Percentiles rank a stretch among this genome's conserved stretches.
phyloP scores from a whole-genome alignment of 2,888 invertebrate species.

The Invenusta paracnida region DNA sequence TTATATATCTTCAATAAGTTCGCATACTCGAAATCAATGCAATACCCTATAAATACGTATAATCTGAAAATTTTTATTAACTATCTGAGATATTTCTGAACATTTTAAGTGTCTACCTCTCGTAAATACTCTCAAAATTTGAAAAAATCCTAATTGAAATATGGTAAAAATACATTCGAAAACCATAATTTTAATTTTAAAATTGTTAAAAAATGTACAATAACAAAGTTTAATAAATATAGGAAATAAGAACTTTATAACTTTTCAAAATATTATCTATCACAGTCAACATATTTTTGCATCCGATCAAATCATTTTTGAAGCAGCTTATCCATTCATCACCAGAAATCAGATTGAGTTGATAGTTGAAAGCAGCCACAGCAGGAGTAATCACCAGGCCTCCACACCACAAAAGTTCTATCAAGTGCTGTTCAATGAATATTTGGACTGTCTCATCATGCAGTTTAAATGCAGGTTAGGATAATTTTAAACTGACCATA shows the following conservation, averaged over 20 bases:
- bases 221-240: background rate
- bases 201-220: no score
- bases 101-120: no score
- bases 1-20: no score
- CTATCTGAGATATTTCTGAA: no score
- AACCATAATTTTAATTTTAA: no score
- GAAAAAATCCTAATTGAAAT: no score
- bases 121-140: no score
- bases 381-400: no score
- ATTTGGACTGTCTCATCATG: background rate
- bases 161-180: no score
- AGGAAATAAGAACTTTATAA: background rate
- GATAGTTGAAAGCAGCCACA: background rate
- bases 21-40: no score
- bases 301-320: background rate
- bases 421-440: background rate
- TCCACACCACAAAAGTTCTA: background rate
- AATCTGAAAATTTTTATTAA: no score
- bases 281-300: background rate
- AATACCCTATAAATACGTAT: no score
- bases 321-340: background rate
- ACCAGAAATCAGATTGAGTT: background rate
- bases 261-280: background rate
- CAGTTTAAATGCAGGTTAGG: background rate
- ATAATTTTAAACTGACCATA: background rate